These are phyloP conservation scores for Erpobdella octoculata DNA, from an alignment of 2,888 invertebrate genomes.

Conservation along the genomic window DNA sequence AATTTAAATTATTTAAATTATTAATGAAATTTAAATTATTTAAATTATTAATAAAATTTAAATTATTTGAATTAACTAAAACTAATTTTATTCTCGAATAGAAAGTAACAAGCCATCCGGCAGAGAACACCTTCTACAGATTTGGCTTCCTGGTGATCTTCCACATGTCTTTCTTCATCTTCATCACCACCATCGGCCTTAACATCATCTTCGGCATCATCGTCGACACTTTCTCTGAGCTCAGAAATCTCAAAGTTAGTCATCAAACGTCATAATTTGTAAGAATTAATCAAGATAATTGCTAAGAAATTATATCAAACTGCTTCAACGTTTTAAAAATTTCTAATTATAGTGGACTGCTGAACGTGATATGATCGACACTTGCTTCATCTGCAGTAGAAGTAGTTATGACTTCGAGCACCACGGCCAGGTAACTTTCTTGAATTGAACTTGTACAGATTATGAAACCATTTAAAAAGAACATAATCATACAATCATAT, in stretches of 20 bases:
- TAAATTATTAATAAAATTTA: too few species aligned
- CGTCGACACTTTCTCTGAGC: slow-evolving; percentile 53
- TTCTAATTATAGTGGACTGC: slow-evolving; percentile 49
- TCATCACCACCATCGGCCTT: slow-evolving; percentile 53
- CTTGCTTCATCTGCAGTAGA: slow-evolving; percentile 52
- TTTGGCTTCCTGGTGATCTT: slow-evolving; percentile 40
- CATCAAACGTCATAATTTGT: neutral
- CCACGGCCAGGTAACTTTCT: slow-evolving; percentile 46
- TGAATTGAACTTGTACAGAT: neutral
- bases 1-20: too few species aligned
- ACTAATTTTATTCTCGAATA: too few species aligned
- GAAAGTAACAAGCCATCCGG: slow-evolving; percentile 35
- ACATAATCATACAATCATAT: neutral
- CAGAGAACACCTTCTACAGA: slow-evolving; percentile 39
- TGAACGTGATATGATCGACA: slow-evolving; percentile 52
- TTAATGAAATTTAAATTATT: too few species aligned
- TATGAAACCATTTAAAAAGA: neutral
- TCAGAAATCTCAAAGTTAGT: slow-evolving; percentile 51
- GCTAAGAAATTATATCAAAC: neutral
- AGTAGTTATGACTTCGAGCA: slow-evolving; percentile 53
- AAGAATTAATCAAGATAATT: neutral
- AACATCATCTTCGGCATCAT: slow-evolving; percentile 55
- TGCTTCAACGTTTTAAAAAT: too few species aligned
- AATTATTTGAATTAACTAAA: too few species aligned
- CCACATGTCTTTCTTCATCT: slow-evolving; percentile 53